phyloP scores from a whole-genome alignment of 2,113 vertebrate genomes.

The Nannobrachium achirus region DNA sequence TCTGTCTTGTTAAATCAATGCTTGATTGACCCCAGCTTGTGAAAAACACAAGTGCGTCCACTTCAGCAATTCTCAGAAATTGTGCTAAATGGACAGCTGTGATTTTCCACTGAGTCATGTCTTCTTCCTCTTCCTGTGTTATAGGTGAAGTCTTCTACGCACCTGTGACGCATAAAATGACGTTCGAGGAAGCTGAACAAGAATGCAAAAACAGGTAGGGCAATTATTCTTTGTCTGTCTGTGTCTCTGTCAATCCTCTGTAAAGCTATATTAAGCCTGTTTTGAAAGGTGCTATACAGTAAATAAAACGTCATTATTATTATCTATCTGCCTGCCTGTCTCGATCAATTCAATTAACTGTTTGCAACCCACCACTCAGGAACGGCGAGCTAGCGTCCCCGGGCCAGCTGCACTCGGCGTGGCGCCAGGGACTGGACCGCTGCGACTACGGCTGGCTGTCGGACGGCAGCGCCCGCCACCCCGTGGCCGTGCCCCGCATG shows the following conservation, averaged over 20 bases:
- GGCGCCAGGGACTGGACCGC: constrained; percentile 91
- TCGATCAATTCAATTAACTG: too few species aligned
- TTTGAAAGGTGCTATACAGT: too few species aligned
- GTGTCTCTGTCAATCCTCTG: too few species aligned
- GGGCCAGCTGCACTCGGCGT: constrained; percentile 94
- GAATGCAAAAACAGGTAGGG: constrained; percentile 74
- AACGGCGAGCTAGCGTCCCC: constrained; percentile 84
- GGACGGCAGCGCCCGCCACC: constrained; percentile 92
- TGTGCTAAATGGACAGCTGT: background rate
- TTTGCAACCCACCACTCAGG: constrained; percentile 14
- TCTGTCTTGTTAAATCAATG: too few species aligned
- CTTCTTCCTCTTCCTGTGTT: constrained; percentile 28
- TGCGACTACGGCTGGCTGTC: constrained; percentile 97
- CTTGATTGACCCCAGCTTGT: too few species aligned
- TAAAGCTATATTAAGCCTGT: too few species aligned
- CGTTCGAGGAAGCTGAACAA: constrained; percentile 85
- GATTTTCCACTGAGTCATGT: background rate
- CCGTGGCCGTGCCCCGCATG: constrained; percentile 86
- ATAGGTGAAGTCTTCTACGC: constrained; percentile 90
- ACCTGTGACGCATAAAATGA: constrained; percentile 83
- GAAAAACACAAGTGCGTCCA: too few species aligned
- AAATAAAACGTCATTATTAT: too few species aligned
- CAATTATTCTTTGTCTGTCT: too few species aligned
- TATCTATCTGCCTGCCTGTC: too few species aligned
- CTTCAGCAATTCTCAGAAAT: too few species aligned